Percentiles rank a stretch among this genome's conserved stretches.
These are phyloP conservation scores for Rambutsinella grinnellia DNA, from an alignment of 2,888 invertebrate species.

Conservation along the genomic window DNA sequence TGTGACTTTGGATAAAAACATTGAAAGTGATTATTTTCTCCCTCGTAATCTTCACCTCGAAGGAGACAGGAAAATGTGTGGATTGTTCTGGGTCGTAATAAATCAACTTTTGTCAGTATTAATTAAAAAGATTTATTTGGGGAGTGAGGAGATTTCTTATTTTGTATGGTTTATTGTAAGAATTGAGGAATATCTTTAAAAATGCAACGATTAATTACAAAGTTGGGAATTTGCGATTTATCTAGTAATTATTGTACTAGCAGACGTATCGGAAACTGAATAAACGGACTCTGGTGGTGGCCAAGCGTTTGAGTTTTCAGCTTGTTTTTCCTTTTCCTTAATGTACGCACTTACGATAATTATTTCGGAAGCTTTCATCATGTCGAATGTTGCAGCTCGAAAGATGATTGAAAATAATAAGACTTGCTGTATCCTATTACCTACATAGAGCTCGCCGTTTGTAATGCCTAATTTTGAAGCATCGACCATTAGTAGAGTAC, in stretches of 20 bases:
- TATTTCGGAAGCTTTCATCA: slow-evolving; percentile 22
- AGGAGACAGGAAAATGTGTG: too few species aligned
- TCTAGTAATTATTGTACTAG: too few species aligned
- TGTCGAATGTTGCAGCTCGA: slow-evolving; percentile 13
- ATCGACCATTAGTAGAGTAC: too few species aligned
- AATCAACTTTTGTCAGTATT: slow-evolving; percentile 39
- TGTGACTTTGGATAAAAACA: too few species aligned
- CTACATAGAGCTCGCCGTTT: too few species aligned
- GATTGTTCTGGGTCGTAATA: slow-evolving; percentile 23
- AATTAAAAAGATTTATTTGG: slow-evolving; percentile 43
- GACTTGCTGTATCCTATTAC: too few species aligned
- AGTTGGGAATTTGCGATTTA: neutral
- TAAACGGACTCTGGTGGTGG: neutral
- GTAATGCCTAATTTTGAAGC: too few species aligned
- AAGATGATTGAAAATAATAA: slow-evolving; percentile 10
- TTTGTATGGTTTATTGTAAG: too few species aligned
- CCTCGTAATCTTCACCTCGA: slow-evolving; percentile 17
- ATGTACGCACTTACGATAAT: slow-evolving; percentile 10
- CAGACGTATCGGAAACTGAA: neutral
- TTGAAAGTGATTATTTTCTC: slow-evolving; percentile 6
- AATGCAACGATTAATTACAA: too few species aligned
- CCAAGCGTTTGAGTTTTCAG: too few species aligned
- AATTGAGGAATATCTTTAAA: too few species aligned
- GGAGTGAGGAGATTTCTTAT: too few species aligned
- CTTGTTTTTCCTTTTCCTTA: neutral